A percentile compares a stretch with the other conserved stretches of the same genome.
These are phyloP conservation scores for Apodemus speciosus DNA, from an alignment of 2,113 vertebrate species.

Conservation along the genomic window DNA sequence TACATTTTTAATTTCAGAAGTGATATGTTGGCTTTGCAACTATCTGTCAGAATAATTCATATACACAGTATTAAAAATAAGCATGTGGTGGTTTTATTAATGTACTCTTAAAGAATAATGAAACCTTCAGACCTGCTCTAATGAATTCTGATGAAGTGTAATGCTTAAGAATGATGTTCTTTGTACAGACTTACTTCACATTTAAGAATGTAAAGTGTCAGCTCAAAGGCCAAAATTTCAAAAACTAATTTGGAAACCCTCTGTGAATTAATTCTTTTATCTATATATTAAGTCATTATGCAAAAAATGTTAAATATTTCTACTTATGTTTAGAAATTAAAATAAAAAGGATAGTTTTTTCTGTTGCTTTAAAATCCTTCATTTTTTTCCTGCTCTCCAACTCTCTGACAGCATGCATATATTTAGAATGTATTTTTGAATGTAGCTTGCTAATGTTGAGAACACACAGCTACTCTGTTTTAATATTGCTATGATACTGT, in stretches of 20 bases:
- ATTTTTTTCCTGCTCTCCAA: constrained; percentile 20
- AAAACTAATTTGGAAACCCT: constrained; percentile 56
- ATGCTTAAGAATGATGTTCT: constrained; percentile 71
- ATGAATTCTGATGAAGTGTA: constrained; percentile 82
- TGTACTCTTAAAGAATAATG: constrained; percentile 83
- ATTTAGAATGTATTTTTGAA: constrained; percentile 63
- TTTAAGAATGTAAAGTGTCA: constrained; percentile 60
- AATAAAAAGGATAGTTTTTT: constrained; percentile 52
- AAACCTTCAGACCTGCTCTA: constrained; percentile 78
- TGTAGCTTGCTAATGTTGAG: constrained; percentile 44
- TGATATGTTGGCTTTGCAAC: constrained; percentile 84
- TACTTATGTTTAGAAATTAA: background rate
- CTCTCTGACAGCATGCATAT: constrained; percentile 43
- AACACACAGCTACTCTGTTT: constrained; percentile 57
- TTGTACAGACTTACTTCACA: constrained; percentile 68
- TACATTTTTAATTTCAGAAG: constrained; percentile 84
- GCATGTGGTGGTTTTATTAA: constrained; percentile 82
- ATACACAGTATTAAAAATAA: constrained; percentile 82
- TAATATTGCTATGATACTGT: constrained; percentile 41
- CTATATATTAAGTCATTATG: constrained; percentile 29
- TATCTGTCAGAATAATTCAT: constrained; percentile 84
- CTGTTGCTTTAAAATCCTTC: constrained; percentile 44
- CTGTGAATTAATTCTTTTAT: constrained; percentile 57
- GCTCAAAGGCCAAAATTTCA: constrained; percentile 5
- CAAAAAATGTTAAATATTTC: constrained; percentile 64